Base-by-base conservation (phyloP, 2,888 invertebrate genomes). In the Cheilosia grossa region DNA sequence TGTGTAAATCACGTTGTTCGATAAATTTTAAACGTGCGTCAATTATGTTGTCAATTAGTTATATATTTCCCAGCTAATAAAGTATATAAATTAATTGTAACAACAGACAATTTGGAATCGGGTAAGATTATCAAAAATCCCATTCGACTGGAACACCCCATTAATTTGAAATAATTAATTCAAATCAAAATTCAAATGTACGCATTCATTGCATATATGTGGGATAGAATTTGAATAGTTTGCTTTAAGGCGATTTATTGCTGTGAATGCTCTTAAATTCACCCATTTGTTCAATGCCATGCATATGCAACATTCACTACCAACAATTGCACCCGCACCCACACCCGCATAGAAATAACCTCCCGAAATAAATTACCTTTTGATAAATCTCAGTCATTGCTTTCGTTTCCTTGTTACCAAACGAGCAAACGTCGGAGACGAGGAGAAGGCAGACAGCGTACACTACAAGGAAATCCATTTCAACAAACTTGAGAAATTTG, bases 341-440 rank as follows among this genome's bases (percentile, higher is more conserved):
- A 58, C 49, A 19, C 42, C 56, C 6, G 44, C 15, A 10, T 4
- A 33, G 47, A 63, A 78, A 53, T 40, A 74, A 75, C 63, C 73
- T 74, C 42, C 56, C 66, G 70, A 90, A 90, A 91, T 91, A 91
- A 91, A 91, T 91, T 91, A 91, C 91, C 91, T 91, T 91, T 91
- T 91, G 91, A 91, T 91, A 91, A 91, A 91, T 91, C 91, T 91
- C 89, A 90, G 91, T 88, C 89, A 89, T 89, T 88, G 88, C 75
- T 82, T 87, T 85, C 61, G 73, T 79, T 81, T 86, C 81, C 85
- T 82, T 70, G 82, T 80, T 80, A 83, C 67, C 54, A 47, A 86
- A 73, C 53, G 53, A 75, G 59, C 83, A 79, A 70, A 73, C 70
- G 64, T 47, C 54, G 49, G 72, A 74, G 73, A 79, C 59, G 63